These are phyloP conservation scores for Acronicta aceris DNA, from an alignment of 2,888 invertebrate genomes.

Conservation along the genomic window DNA sequence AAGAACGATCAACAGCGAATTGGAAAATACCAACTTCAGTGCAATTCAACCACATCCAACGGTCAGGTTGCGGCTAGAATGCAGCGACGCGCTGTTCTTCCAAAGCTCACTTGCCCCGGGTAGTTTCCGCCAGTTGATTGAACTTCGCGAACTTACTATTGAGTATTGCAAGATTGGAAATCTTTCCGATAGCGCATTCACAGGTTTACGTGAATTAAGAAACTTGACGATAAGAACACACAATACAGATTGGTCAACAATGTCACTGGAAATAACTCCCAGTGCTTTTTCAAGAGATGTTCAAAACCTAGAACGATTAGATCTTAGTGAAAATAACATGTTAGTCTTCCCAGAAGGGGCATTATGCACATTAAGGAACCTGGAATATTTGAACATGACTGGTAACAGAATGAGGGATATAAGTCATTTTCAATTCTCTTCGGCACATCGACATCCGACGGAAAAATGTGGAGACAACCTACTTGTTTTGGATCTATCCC, in stretches of 20 bases:
- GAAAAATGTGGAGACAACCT: constrained; percentile 92
- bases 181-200: constrained; percentile 94
- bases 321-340: constrained; percentile 94
- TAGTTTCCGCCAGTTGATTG: constrained; percentile 93
- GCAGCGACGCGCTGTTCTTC: constrained; percentile 94
- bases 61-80: constrained; percentile 92
- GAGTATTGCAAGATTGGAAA: constrained; percentile 95
- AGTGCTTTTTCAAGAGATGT: constrained; percentile 93
- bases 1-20: constrained; percentile 94
- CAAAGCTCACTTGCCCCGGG: constrained; percentile 94
- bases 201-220: constrained; percentile 93
- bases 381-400: constrained; percentile 94
- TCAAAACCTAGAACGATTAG: constrained; percentile 92
- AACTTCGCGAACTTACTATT: constrained; percentile 93
- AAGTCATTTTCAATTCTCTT: constrained; percentile 92
- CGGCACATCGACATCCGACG: constrained; percentile 87
- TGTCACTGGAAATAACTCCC: constrained; percentile 93
- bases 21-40: constrained; percentile 95
- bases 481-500: constrained; percentile 92
- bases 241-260: constrained; percentile 95
- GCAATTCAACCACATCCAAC: constrained; percentile 95
- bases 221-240: constrained; percentile 95
- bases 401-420: constrained; percentile 94
- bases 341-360: constrained; percentile 93
- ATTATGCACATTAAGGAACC: constrained; percentile 92